phyloP scores from a whole-genome alignment of 2,113 vertebrate genomes.

The Rafetus swinhoei region DNA sequence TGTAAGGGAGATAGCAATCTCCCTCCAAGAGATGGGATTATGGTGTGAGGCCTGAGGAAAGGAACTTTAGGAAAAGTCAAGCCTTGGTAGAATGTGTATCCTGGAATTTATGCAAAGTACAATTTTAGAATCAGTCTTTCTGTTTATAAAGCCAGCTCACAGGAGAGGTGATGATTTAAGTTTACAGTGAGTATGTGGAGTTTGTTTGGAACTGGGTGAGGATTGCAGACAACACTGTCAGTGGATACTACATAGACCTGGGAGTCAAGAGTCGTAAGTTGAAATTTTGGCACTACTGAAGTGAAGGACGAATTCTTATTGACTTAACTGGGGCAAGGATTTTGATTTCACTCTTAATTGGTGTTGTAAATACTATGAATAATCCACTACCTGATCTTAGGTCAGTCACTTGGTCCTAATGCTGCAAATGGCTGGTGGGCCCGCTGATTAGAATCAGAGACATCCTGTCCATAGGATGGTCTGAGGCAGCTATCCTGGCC shows the following conservation, averaged over 20 bases:
- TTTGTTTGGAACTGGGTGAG: neutral
- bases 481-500: too few relatives aligned
- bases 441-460: neutral
- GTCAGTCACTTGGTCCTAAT: neutral
- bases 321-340: neutral
- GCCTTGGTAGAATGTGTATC: neutral
- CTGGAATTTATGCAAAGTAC: neutral
- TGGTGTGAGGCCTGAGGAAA: neutral
- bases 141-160: neutral
- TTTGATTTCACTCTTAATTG: neutral
- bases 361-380: neutral
- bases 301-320: neutral
- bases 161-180: rapidly evolving
- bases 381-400: neutral
- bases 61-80: neutral
- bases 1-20: neutral
- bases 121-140: neutral
- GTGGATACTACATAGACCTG: neutral
- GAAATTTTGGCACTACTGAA: neutral
- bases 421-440: neutral
- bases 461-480: too few relatives aligned
- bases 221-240: neutral
- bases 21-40: neutral
- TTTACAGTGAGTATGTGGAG: neutral
- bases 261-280: neutral